Base-by-base conservation (phyloP, 2,888 invertebrate genomes). In the Apocheima hispidaria region DNA sequence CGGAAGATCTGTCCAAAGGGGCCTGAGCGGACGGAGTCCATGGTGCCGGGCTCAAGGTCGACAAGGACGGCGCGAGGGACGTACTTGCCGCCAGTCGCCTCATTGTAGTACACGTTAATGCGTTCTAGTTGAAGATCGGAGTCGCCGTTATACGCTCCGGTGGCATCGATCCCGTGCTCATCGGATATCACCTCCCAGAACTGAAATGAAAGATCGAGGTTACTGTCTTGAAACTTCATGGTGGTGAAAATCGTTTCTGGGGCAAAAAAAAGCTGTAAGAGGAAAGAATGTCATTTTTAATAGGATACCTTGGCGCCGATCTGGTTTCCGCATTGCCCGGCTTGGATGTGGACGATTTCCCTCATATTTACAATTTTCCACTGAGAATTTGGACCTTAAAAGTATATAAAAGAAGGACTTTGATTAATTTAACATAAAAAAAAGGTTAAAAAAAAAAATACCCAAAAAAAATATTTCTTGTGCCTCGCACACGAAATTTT, bases 321-420 rank as follows among this genome's bases (percentile, higher is more conserved):
- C 90, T 96, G 96, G 94, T 90, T 90, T 18, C 90, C 90, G 74
- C 90, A 90, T 79, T 87, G 86, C 66, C 90, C 90, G 67, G 86
- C 96, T 87, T 96, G 96, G 76, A 96, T 93, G 87, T 96, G 96
- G 72, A 96, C 96, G 84, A 96, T 96, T 94, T 96, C 96, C 93
- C 96, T 94, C 96, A 96, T 96, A 72, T 75, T 84, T 69, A 55
- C 65, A n/a, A 58, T 43, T 46, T 73, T 87, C 90, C 72, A 85
- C 84, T 63, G 73, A 67, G 5, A 85, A 87, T 87, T 88, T 88
- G 28, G 81, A 59, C 64, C 65, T 59, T 78, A 81, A 78, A 71
- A 68, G 46, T 67, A 67, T 66, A 73, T 76, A 70, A 79, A 71
- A 78, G 75, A 73, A 74, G 77, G 63, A 80, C 74, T 73, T 72